Percentiles rank a stretch among this genome's conserved stretches.
Evolutionary conservation across 2,888 invertebrate species (phyloP).

Genomic region (Eristalis pertinax): DNA sequence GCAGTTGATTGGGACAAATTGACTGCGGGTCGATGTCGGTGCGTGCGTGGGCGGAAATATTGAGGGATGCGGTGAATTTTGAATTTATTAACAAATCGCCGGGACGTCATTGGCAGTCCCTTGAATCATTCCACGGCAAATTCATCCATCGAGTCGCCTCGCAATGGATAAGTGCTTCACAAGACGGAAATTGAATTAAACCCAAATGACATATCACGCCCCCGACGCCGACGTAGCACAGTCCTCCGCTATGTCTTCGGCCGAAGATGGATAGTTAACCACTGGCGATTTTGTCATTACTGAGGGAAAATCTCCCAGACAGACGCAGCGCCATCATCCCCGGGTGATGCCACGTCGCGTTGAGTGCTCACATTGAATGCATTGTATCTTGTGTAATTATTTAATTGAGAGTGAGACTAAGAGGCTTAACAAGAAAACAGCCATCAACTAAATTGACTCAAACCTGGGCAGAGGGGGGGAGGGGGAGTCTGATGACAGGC

Average conservation of each 20-base stretch:
- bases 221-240: background rate
- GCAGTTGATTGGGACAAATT: background rate
- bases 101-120: no score
- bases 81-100: no score
- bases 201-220: constrained; percentile 20
- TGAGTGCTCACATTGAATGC: constrained; percentile 66
- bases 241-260: background rate
- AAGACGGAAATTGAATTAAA: constrained; percentile 71
- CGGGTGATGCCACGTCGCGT: constrained; percentile 17
- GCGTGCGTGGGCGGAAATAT: background rate
- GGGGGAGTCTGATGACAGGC: background rate
- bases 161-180: constrained; percentile 48
- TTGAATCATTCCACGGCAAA: background rate
- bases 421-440: background rate
- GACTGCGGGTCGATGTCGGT: background rate
- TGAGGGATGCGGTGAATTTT: no score
- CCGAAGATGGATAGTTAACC: background rate
- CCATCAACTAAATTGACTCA: constrained; percentile 3
- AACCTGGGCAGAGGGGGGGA: background rate
- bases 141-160: constrained; percentile 17
- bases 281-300: background rate
- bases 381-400: constrained; percentile 60
- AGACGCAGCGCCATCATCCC: constrained; percentile 38
- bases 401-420: constrained; percentile 53
- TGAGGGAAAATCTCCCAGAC: constrained; percentile 54